Base-by-base conservation (phyloP, 2,888 invertebrate species). In the Netelia melanura region DNA sequence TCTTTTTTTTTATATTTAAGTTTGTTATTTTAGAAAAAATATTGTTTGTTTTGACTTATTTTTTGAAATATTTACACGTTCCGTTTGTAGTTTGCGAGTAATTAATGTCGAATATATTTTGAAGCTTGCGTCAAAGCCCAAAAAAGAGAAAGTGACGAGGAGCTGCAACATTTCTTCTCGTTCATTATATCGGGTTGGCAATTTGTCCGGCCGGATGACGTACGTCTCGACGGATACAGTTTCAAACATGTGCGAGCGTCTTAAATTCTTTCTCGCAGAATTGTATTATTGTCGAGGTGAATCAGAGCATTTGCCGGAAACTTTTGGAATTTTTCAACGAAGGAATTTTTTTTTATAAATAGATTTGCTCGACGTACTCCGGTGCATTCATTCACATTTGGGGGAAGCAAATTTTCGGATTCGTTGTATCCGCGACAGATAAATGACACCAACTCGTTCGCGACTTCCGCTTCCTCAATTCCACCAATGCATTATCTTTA, bases 391-490 rank as follows among this genome's bases (percentile, higher is more conserved):
- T 61, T 23, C 61, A n/a, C 61, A 8, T 38, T 38, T 48, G 11
- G 48, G 30, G n/a, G 14, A 56, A 21, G 30, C n/a, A 30, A 58
- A 65, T 30, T 76, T 38, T 56, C 54, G 62, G 23, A 61, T 43
- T 65, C 67, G 54, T 62, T 56, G 11, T 52, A 61, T 78, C 68
- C 11, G 9, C 10, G 43, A 25, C 14, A 17, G 64, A 80, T 65
- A 65, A 80, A 54, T 9, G 2, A 64, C 64, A 38, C 54, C 65
- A 43, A 64, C 65, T 38, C 54, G 21, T 23, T 11, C 56, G n/a
- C 65, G 58, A 65, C 44, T 71, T 79, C 62, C 79, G 79, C 61
- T 79, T 72, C 72, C 80, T 54, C 43, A 72, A 64, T 72, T 56
- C 44, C 54, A 38, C 9, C 6, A 9, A 44, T 17, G 1, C 21